A percentile compares a stretch with the other conserved stretches of the same genome.
These are phyloP conservation scores for Scaptomyza reducta DNA, from an alignment of 2,888 invertebrate species.

Conservation along the genomic window DNA sequence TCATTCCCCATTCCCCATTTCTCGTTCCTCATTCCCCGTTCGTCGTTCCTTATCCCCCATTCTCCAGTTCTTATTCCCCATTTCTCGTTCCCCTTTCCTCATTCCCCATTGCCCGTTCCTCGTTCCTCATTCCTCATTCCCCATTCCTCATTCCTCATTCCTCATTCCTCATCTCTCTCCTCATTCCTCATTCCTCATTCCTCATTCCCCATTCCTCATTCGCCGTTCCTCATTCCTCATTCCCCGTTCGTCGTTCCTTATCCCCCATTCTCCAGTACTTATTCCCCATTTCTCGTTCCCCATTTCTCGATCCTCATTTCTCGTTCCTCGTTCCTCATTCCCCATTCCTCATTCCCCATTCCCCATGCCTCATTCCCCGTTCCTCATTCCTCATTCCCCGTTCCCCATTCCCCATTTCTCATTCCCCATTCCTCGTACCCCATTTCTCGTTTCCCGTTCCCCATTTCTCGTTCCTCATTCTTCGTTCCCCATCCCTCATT, in stretches of 20 bases:
- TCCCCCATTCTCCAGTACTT: no score
- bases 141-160: slow-evolving; percentile 9
- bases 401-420: slow-evolving; percentile 10
- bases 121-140: no score
- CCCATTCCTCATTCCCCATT: no score
- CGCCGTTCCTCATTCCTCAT: no score
- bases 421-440: slow-evolving; percentile 17
- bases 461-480: no score
- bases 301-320: slow-evolving; percentile 17
- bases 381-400: slow-evolving; percentile 27
- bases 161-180: slow-evolving; percentile 21
- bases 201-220: no score
- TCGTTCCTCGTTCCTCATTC: slow-evolving; percentile 1
- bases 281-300: slow-evolving; percentile 7
- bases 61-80: not conserved
- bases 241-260: no score
- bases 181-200: slow-evolving; percentile 1
- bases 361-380: slow-evolving; percentile 34
- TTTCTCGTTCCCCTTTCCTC: no score
- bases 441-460: not conserved
- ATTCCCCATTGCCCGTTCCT: slow-evolving; percentile 39
- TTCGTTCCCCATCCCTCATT: slow-evolving; percentile 44
- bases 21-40: slow-evolving; percentile 8
- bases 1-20: slow-evolving; percentile 20
- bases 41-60: slow-evolving; percentile 18